phyloP scores from a whole-genome alignment of 2,113 vertebrate genomes.

The Muscicapa adusta region DNA sequence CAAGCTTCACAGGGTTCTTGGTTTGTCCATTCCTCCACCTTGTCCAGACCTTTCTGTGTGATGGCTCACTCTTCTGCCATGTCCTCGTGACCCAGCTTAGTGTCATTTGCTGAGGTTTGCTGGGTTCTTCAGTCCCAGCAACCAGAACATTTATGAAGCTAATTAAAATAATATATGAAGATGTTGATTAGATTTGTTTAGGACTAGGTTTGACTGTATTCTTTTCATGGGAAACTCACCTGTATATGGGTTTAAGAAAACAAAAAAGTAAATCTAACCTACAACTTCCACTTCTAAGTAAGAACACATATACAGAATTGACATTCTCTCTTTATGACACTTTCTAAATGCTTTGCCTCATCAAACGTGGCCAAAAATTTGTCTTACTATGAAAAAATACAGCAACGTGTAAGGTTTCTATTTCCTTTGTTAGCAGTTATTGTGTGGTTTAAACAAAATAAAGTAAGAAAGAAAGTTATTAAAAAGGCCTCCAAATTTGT shows the following conservation, averaged over 20 bases:
- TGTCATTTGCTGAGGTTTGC: not conserved
- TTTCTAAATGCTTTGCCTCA: not conserved
- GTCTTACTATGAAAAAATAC: not conserved
- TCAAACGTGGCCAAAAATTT: not conserved
- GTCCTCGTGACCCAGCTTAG: fast-evolving
- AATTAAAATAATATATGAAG: not conserved
- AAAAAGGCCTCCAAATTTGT: not conserved
- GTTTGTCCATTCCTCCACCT: not conserved
- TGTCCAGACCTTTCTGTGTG: not conserved
- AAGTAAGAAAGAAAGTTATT: not conserved
- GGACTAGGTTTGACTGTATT: not conserved
- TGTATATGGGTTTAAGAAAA: not conserved
- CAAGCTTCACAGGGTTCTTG: not conserved
- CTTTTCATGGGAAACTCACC: not conserved
- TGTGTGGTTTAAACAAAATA: not conserved
- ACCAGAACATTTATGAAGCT: not conserved
- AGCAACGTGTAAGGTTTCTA: not conserved
- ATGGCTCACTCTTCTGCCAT: fast-evolving
- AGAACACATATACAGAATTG: not conserved
- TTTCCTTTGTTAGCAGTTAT: not conserved
- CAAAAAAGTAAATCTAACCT: not conserved
- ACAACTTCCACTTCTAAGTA: not conserved
- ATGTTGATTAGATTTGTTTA: not conserved
- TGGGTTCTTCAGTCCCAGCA: not conserved
- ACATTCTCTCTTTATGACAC: not conserved